Evolutionary conservation across 2,113 vertebrate genomes (phyloP), one percentile per base, ranked within the genome.

Genomic region (Sorex fumeus): DNA sequence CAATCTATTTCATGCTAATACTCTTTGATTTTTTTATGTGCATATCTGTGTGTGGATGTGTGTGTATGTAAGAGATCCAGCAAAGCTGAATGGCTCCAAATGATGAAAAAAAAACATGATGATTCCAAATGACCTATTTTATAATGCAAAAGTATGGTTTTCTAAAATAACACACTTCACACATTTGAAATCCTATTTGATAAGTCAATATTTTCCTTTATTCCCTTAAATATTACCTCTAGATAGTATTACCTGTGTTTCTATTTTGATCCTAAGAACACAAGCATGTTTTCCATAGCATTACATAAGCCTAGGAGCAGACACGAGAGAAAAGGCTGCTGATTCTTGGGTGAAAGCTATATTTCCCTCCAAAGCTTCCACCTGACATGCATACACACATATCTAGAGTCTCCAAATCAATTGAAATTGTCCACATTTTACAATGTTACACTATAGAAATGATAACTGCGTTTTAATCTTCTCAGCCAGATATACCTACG

Each of bases 1-100:
- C 53, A 30, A 66, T 40, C 10, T 23, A 79, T 28, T 77, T 81
- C 36, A 69, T 66, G 47, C 23, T 90, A 79, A 7, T 40, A 3
- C 18, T 34, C 11, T 91, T 28, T 36, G 47, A 74, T 66, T 60
- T 60, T 60, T 81, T 7, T 43, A 15, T 43, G 16, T n/a, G 34
- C 77, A 7, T 70, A 32, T 30, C 34, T 43, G 23, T 23, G 15
- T 34, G 21, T 28, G 8, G 5, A 1, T 53, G 11, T 18, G 19
- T 45, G 10, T 85, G 25, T 90, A 8, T 80, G 10, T 79, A 84
- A 96, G 93, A 96, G 93, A 96, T 66, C 83, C 86, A 96, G 85
- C 72, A 94, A 78, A 95, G 45, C 92, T 95, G 95, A 98, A 96
- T 97, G 95, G 92, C 93, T 97, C 96, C 97, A 84, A 90, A 89